Evolutionary conservation across 2,888 invertebrate species (phyloP).

Genomic region (Xanthorhoe spadicearia): DNA sequence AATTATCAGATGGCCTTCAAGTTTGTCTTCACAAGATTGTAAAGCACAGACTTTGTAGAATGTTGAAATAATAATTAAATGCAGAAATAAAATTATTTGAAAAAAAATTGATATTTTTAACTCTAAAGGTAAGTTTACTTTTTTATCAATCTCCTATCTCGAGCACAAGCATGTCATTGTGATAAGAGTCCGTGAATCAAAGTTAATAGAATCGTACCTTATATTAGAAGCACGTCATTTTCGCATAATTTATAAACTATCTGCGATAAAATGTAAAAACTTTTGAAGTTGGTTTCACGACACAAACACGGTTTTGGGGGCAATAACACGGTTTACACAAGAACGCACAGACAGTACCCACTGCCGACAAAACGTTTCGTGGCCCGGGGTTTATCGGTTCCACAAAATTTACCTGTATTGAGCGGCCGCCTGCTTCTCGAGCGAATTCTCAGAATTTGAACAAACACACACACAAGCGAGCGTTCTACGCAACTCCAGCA

Average conservation of each 20-base stretch:
- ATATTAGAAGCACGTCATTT: conserved; percentile 42
- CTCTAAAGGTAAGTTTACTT: neutral
- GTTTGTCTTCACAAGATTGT: no score
- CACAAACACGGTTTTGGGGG: conserved; percentile 16
- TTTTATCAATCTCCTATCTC: conserved; percentile 2
- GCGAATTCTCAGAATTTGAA: conserved; percentile 76
- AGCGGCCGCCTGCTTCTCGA: conserved; percentile 42
- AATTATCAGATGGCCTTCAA: no score
- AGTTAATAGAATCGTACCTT: conserved; percentile 15
- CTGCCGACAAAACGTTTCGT: conserved; percentile 5
- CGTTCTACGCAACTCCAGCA: conserved; percentile 40
- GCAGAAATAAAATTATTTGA: neutral
- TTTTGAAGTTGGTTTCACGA: conserved; percentile 22
- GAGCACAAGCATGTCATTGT: conserved; percentile 9
- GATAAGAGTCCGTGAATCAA: conserved; percentile 9
- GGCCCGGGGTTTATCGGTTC: conserved; percentile 24
- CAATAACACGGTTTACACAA: conserved; percentile 17
- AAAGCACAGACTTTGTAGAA: no score
- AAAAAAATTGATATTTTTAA: neutral
- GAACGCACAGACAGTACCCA: conserved; percentile 17
- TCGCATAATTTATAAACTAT: conserved; percentile 33
- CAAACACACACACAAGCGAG: conserved; percentile 62
- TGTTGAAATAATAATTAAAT: no score
- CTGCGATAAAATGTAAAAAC: conserved; percentile 11
- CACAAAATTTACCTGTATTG: conserved; percentile 67